Evolutionary conservation across 2,113 vertebrate species (phyloP).

Genomic region (Psilopsiagon aurifrons): DNA sequence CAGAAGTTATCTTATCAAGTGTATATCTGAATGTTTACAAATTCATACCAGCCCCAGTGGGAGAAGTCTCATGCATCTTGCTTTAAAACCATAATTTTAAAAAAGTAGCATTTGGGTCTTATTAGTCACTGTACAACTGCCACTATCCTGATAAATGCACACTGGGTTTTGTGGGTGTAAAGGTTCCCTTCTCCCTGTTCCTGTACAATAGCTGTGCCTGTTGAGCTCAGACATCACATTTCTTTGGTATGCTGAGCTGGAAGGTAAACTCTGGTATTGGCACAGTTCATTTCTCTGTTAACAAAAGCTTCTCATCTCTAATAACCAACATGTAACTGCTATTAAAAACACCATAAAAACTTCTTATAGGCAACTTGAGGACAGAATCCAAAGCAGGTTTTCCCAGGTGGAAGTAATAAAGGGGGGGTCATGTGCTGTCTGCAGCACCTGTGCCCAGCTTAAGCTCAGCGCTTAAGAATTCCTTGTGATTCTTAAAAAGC

Average conservation of each 20-base stretch:
- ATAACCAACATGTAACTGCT: not conserved
- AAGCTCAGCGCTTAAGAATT: not conserved
- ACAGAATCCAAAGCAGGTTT: not conserved
- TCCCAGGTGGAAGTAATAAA: not conserved
- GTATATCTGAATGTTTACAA: not conserved
- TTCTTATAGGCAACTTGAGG: not conserved
- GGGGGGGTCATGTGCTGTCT: not conserved
- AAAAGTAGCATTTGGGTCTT: not conserved
- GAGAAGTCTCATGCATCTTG: not conserved
- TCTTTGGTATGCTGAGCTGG: not conserved
- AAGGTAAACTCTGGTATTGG: not conserved
- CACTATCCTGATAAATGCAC: not conserved
- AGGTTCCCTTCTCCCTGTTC: not conserved
- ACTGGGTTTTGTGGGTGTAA: not conserved
- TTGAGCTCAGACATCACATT: rapidly evolving
- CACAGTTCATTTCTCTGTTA: not conserved
- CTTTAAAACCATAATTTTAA: not conserved
- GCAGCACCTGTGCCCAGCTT: not conserved
- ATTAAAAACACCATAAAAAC: not conserved
- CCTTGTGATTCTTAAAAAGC: not conserved
- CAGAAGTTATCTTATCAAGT: not conserved
- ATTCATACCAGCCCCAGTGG: not conserved
- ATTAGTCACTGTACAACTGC: not conserved
- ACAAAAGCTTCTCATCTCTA: not conserved
- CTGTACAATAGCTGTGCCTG: not conserved